Evolutionary conservation across 2,113 vertebrate species (phyloP).

Genomic region (Anseranas semipalmata): DNA sequence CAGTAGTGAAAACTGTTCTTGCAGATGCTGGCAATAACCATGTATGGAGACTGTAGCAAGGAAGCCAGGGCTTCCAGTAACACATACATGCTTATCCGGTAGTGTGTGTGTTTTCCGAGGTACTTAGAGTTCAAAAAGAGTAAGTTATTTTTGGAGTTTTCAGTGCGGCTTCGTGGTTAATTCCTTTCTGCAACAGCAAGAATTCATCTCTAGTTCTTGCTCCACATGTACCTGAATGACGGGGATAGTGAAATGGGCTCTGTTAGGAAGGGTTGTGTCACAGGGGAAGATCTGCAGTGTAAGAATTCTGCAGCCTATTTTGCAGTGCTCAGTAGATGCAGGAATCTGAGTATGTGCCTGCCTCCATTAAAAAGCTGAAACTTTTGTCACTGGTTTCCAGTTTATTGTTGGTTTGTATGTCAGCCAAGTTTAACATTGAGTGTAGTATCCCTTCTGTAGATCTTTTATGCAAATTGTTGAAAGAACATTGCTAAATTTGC

Average conservation of each 20-base stretch:
- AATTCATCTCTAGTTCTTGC: not conserved
- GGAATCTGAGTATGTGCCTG: not conserved
- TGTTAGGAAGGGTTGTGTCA: not conserved
- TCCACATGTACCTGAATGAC: not conserved
- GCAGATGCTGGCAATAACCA: not conserved
- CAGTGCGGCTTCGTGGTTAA: not conserved
- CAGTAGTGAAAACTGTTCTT: not conserved
- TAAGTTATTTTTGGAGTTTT: not conserved
- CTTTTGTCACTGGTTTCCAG: not conserved
- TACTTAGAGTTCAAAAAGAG: not conserved
- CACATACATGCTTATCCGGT: not conserved
- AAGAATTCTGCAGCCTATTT: not conserved
- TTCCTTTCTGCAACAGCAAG: not conserved
- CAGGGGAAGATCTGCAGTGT: not conserved
- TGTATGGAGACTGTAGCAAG: not conserved
- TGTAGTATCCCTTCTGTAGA: not conserved
- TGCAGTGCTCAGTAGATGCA: not conserved
- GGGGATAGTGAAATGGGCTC: not conserved
- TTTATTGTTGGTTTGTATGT: not conserved
- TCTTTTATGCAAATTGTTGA: not conserved
- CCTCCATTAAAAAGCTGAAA: not conserved
- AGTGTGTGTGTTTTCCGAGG: not conserved
- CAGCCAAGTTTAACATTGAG: not conserved
- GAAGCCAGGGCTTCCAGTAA: not conserved
- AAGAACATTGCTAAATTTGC: not conserved